Evolutionary conservation across 30 jellyfish, hydroid and myxozoan species (phyloP).

Genomic region (Nemopilema nomurai): DNA sequence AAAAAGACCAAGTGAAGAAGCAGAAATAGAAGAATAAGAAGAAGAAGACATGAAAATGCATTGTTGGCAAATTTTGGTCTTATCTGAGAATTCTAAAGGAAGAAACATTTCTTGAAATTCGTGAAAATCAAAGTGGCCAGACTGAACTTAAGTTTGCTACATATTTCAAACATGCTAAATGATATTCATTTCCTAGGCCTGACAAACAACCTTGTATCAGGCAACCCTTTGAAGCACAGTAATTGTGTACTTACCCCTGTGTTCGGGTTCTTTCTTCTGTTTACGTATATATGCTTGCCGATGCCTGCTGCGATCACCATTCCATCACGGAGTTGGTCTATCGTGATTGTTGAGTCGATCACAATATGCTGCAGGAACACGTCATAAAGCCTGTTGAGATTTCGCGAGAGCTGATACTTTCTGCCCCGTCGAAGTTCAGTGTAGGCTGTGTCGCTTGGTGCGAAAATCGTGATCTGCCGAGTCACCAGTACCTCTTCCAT

Average conservation of each 20-base stretch:
- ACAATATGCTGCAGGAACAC: conserved; percentile 20
- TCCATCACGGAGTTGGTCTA: neutral
- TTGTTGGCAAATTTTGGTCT: too few relatives aligned
- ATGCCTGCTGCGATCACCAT: conserved; percentile 21
- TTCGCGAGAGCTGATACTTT: neutral
- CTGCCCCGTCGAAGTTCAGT: neutral
- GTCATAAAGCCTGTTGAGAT: conserved; percentile 13
- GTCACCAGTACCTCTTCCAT: conserved; percentile 15
- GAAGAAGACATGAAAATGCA: too few relatives aligned
- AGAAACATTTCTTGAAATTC: too few relatives aligned
- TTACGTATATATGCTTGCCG: neutral
- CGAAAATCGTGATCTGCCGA: neutral
- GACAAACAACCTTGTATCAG: too few relatives aligned
- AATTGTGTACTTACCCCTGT: neutral
- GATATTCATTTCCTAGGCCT: too few relatives aligned
- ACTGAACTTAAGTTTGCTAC: too few relatives aligned
- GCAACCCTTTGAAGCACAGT: too few relatives aligned
- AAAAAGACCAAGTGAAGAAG: too few relatives aligned
- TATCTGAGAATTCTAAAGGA: too few relatives aligned
- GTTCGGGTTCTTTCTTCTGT: neutral
- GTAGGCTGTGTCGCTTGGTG: conserved; percentile 1
- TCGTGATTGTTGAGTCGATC: neutral
- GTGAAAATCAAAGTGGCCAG: too few relatives aligned
- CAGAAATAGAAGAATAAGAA: too few relatives aligned
- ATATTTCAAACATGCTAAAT: too few relatives aligned